Base-by-base conservation (phyloP, 2,113 vertebrate species). In the Pomatorhinus ruficollis region DNA sequence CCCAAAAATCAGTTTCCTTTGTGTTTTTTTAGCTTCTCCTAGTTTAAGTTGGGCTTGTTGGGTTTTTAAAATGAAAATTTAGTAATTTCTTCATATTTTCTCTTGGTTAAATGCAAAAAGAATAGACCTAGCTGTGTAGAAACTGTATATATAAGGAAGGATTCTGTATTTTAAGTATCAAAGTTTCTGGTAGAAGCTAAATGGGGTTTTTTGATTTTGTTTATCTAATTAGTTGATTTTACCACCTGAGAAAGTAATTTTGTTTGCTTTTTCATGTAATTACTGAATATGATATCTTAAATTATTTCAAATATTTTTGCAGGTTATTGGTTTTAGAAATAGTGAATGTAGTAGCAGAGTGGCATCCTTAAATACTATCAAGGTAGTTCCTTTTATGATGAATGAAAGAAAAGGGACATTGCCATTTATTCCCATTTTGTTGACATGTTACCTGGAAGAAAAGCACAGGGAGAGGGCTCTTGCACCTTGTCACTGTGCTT, bases 21-120 rank as follows among this genome's bases (percentile, higher is more conserved):
- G 16, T 44, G 23, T 28, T 69, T 12, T 12, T 40, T 9, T n/a
- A 27, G 6, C 5, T 69, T 83, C 11, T 42, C 9, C 8, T 7
- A 3, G 4, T 39, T 20, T 30, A 6, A 64, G 5, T 16, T 28
- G 2, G 6, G 6, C 24, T 37, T 24, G 12, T n/a, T 56, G 15
- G 14, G 2, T 28, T 42, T 59, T 13, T 2, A 23, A 2, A 12
- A 50, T 33, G 1, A 39, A 30, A 37, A 6, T n/a, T 2, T 35
- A 57, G 21, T 56, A 9, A 14, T 24, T 57, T n/a, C 35, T 23
- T 22, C 31, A 14, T 56, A n/a, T 6, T 35, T 35, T n/a, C 35
- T 35, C 22, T 57, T 57, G 22, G 9, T 35, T 57, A 57, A 57
- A 15, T 23, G 33, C 56, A 57, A 57, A 35, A 35, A 35, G 56